Conservation (phyloP, 1,140 invertebrate species). For the Polypedilum vanderplanki region DNA sequence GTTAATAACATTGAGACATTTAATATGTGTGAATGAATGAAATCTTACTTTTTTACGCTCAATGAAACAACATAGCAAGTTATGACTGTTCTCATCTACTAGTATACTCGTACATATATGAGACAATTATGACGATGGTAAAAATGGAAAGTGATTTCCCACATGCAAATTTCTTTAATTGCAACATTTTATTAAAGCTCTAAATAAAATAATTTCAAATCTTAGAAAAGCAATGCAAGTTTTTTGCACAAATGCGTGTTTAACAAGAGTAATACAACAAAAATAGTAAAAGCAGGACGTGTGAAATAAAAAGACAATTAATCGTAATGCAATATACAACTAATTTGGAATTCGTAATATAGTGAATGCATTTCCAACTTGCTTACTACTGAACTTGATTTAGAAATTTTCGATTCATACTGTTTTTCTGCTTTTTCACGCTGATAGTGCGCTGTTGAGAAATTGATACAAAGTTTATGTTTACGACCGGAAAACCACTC, state of each 20-base stretch:
- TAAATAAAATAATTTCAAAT: background rate
- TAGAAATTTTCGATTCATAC: too few relatives aligned
- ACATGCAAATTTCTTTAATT: constrained; percentile 7
- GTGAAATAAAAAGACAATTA: constrained; percentile 13
- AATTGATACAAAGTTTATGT: too few relatives aligned
- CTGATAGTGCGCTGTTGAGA: too few relatives aligned
- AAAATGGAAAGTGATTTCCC: background rate
- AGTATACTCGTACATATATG: background rate
- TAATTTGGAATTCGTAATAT: background rate
- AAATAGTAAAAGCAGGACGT: constrained; percentile 17
- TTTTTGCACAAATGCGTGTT: too few relatives aligned
- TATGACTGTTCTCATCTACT: background rate
- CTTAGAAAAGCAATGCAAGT: too few relatives aligned
- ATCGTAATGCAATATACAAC: background rate
- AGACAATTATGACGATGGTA: background rate
- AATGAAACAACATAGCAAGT: background rate
- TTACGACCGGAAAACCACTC: too few relatives aligned
- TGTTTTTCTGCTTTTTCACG: too few relatives aligned
- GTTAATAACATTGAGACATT: background rate
- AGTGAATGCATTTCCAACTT: too few relatives aligned
- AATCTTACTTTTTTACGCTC: background rate
- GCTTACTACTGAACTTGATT: too few relatives aligned
- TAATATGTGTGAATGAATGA: constrained; percentile 12
- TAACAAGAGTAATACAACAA: background rate
- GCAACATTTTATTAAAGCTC: background rate